Conservation (phyloP, 2,797 vertebrate species). For the Bradypodion ventrale region DNA sequence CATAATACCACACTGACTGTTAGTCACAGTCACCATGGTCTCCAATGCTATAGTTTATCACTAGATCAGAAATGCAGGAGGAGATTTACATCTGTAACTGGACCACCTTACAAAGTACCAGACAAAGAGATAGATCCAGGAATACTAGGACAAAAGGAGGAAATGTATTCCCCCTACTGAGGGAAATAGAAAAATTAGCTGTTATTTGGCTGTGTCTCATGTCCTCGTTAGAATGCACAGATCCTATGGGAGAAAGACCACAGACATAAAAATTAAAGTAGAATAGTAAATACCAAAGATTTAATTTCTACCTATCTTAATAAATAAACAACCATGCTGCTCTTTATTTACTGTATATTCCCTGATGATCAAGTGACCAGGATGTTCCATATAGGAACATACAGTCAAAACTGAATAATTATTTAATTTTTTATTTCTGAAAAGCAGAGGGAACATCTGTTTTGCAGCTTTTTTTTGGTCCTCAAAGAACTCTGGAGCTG, state of each 20-base stretch:
- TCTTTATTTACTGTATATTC: not conserved
- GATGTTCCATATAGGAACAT: not conserved
- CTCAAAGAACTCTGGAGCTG: too few relatives aligned
- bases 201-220: not conserved
- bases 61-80: too few relatives aligned
- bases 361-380: not conserved
- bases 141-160: too few relatives aligned
- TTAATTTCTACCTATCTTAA: not conserved
- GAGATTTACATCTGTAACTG: not conserved
- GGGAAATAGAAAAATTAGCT: not conserved
- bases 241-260: not conserved
- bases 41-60: too few relatives aligned
- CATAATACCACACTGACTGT: too few relatives aligned
- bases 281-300: not conserved
- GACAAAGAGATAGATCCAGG: not conserved
- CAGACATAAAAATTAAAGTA: not conserved
- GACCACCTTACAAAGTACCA: not conserved
- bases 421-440: not conserved
- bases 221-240: not conserved
- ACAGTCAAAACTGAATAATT: not conserved
- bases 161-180: not conserved
- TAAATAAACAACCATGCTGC: not conserved
- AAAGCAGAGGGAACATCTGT: not conserved
- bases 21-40: too few relatives aligned
- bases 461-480: not conserved